Evolutionary conservation across 2,113 vertebrate species (phyloP).

Genomic region (Cheilinus undulatus): DNA sequence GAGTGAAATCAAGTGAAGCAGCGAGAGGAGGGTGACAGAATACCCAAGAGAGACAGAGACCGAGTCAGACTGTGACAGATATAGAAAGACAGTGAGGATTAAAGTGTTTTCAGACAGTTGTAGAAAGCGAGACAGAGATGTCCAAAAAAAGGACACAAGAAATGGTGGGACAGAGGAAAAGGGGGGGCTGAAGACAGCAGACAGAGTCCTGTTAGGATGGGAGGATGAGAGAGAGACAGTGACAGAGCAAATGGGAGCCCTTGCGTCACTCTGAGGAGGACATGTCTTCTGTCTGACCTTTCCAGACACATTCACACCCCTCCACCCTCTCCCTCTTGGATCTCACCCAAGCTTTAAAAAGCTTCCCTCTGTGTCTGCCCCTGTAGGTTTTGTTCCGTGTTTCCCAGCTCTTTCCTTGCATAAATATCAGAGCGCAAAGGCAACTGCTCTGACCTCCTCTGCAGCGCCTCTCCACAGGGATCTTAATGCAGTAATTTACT

Average conservation of each 20-base stretch:
- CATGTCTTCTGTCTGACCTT: slow-evolving; percentile 69
- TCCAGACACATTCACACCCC: slow-evolving; percentile 62
- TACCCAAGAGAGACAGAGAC: slow-evolving; percentile 8
- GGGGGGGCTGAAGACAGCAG: slow-evolving; percentile 18
- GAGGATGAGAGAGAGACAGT: slow-evolving; percentile 48
- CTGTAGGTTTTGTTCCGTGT: slow-evolving; percentile 11
- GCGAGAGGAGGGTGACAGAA: background rate
- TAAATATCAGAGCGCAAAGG: background rate
- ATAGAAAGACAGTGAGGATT: slow-evolving; percentile 26
- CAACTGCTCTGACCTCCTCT: background rate
- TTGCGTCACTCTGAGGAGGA: slow-evolving; percentile 49
- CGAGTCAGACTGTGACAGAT: slow-evolving; percentile 37
- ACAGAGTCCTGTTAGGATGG: slow-evolving; percentile 30
- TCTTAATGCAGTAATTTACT: background rate
- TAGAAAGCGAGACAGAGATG: background rate
- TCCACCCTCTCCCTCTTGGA: slow-evolving; percentile 37
- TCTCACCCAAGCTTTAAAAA: slow-evolving; percentile 7
- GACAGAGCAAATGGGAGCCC: slow-evolving; percentile 32
- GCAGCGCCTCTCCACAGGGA: background rate
- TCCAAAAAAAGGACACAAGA: slow-evolving; percentile 18
- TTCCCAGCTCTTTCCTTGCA: slow-evolving; percentile 1
- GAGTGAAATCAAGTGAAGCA: slow-evolving; percentile 26
- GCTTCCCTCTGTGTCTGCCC: background rate
- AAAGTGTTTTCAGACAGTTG: slow-evolving; percentile 29
- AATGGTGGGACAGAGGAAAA: background rate